Conservation (phyloP, 1,140 invertebrate genomes). For the Drosophila tropicalis region DNA sequence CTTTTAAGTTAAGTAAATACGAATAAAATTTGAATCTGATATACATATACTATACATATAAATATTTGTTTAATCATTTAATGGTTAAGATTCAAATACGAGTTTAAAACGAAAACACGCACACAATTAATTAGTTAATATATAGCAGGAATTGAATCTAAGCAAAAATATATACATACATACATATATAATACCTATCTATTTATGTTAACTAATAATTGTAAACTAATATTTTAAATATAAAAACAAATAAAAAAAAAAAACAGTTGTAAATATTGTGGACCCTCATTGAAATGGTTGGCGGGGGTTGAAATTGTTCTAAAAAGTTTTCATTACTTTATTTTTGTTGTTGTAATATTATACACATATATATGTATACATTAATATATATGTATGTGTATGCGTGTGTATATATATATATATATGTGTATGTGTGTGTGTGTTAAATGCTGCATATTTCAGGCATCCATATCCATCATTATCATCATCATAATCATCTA, state of each 20-base stretch:
- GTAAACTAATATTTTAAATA: slow-evolving; percentile 11
- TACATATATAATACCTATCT: no score
- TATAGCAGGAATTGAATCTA: slow-evolving; percentile 3
- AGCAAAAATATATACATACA: neutral
- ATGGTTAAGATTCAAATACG: slow-evolving; percentile 2
- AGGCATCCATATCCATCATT: slow-evolving; percentile 53
- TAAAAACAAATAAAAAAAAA: neutral
- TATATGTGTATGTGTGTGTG: slow-evolving; percentile 40
- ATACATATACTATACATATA: neutral
- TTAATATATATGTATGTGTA: slow-evolving; percentile 9
- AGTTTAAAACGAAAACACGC: neutral
- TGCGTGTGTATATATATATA: neutral
- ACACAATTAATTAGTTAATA: slow-evolving; percentile 3
- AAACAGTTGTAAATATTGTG: neutral
- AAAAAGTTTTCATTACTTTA: slow-evolving; percentile 5
- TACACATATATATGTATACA: neutral
- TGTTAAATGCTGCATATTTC: slow-evolving; percentile 74
- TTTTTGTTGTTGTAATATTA: neutral
- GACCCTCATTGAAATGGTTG: neutral
- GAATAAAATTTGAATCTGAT: slow-evolving; percentile 1
- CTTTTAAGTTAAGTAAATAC: slow-evolving; percentile 1
- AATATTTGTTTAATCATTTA: neutral
- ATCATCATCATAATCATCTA: slow-evolving; percentile 29
- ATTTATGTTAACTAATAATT: neutral
- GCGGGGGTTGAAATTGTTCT: neutral